These are phyloP conservation scores for Campylomormyrus tamandua DNA, from an alignment of 2,113 vertebrate species.

Conservation along the genomic window DNA sequence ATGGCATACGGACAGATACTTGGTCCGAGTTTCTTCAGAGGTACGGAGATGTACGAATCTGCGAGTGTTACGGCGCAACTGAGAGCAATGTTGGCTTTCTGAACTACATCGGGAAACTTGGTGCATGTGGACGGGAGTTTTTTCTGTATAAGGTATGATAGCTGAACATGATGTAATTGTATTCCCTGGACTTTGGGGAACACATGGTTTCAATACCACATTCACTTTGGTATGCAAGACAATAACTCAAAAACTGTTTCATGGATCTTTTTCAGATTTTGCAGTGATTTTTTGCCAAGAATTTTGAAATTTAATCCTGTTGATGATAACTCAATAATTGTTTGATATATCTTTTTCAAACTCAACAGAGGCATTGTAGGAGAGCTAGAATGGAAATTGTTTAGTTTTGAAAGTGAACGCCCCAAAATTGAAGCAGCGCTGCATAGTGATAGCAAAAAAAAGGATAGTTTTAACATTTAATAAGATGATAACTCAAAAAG, in stretches of 20 bases:
- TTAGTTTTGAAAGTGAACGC: background rate
- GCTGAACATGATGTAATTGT: background rate
- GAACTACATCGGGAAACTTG: conserved; percentile 71
- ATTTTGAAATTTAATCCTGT: background rate
- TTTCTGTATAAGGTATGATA: conserved; percentile 56
- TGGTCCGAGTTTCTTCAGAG: conserved; percentile 72
- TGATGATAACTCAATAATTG: background rate
- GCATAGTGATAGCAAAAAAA: background rate
- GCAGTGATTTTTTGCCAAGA: background rate
- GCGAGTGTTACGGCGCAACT: conserved; percentile 74
- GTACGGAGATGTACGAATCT: conserved; percentile 68
- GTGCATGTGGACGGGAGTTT: conserved; percentile 66
- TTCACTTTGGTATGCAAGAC: background rate
- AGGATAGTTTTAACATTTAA: background rate
- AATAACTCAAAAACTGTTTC: background rate
- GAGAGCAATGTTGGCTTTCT: conserved; percentile 74
- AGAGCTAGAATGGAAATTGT: background rate
- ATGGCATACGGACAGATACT: conserved; percentile 63
- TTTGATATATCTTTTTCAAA: background rate
- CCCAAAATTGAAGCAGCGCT: background rate
- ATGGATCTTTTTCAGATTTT: background rate
- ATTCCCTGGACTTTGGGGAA: background rate
- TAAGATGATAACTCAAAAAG: background rate
- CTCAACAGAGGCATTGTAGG: background rate
- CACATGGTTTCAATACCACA: background rate